Base-by-base conservation (phyloP, 2,888 invertebrate species). In the Phaedon cochleariae region DNA sequence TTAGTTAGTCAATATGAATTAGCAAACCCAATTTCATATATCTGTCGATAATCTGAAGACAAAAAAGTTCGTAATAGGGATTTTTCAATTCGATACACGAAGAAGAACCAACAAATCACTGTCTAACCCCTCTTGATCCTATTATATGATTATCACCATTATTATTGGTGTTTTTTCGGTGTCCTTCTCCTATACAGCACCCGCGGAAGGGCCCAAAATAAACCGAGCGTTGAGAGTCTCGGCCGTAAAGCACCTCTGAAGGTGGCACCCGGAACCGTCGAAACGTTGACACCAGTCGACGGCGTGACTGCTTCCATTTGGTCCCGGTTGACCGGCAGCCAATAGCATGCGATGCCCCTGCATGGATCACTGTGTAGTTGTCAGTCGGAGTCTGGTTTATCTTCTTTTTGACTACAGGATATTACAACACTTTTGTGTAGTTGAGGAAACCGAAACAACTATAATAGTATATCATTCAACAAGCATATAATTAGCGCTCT, bases 121-220 rank as follows among this genome's bases (percentile, higher is more conserved):
- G 26, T 29, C 41, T 21, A 41, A 57, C 26, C 26, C 41, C 46
- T 45, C 64, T 65, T 70, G 17, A 45, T 58, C 52, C 41, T 26
- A 52, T 54, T 54, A 73, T 77, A 73, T 6, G 15, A 22, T 18
- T 49, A 18, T 15, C 20, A 57, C 20, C 51, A 34, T 18, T 21
- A 78, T 75, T 81, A 79, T 81, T 81, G 82, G 83, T 82, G 82
- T 83, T 82, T 81, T 57, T 86, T 86, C 88, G 86, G 90, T 90
- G 90, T 90, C 91, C 91, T 91, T 91, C 91, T 91, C 90, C 87
- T 86, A 87, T 91, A 91, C 91, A 90, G 90, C 91, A 90, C 87
- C 90, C 89, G 91, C 90, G 89, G 91, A 90, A 91, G 91, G 90
- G 79, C 87, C 41, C 89, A 89, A 69, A 57, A 49, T 67, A 64